These are phyloP conservation scores for Sebastes trivittatus DNA, from an alignment of 2,797 vertebrate species.

Conservation along the genomic window DNA sequence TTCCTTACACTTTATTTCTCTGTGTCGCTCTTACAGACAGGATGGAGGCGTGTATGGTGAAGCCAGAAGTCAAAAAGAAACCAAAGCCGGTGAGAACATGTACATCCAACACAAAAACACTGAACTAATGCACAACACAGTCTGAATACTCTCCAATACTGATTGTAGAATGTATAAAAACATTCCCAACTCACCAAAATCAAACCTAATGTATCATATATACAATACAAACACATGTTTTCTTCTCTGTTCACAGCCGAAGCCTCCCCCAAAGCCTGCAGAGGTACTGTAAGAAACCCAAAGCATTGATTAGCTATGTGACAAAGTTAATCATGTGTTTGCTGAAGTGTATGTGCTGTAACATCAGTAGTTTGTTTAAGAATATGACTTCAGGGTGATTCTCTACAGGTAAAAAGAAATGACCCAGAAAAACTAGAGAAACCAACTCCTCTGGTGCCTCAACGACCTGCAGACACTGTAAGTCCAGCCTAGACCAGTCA, in stretches of 20 bases:
- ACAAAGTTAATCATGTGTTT: neutral
- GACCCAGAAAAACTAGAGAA: slow-evolving; percentile 3
- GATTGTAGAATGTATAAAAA: neutral
- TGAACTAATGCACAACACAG: neutral
- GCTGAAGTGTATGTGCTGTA: neutral
- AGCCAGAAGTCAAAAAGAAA: slow-evolving; percentile 66
- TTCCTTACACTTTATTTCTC: neutral
- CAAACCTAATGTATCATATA: neutral
- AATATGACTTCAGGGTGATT: neutral
- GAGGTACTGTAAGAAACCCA: slow-evolving; percentile 40
- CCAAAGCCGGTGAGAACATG: slow-evolving; percentile 56
- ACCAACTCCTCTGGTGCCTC: slow-evolving; percentile 37
- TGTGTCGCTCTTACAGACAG: slow-evolving; percentile 16
- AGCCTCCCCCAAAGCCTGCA: slow-evolving; percentile 45
- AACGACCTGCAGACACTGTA: slow-evolving; percentile 41
- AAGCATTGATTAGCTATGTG: neutral
- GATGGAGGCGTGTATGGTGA: slow-evolving; percentile 71
- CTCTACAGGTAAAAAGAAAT: slow-evolving; percentile 42
- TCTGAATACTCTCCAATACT: neutral
- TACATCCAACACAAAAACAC: neutral
- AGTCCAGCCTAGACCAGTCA: neutral
- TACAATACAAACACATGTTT: neutral
- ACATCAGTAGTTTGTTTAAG: neutral
- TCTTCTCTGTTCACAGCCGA: slow-evolving; percentile 34
- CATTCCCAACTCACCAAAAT: neutral